Base-by-base conservation (phyloP, 2,888 invertebrate species). In the Cerastoderma edule region DNA sequence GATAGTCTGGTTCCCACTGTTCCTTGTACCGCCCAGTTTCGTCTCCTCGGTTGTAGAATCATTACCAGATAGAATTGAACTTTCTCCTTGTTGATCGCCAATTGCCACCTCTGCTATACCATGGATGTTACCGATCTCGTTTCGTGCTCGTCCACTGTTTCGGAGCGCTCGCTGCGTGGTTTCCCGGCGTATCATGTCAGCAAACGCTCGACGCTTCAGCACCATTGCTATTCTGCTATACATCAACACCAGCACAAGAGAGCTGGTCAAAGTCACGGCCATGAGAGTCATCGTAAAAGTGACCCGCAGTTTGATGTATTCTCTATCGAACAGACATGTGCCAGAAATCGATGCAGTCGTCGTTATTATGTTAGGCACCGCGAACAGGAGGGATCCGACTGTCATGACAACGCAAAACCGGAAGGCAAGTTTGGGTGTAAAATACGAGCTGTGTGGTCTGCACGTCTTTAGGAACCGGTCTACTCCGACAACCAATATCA, bases 391-490 rank as follows among this genome's bases (percentile, higher is more conserved):
- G 13, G 60, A 60, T 3, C 60, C 39, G 0, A 60, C n/a, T 24
- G 39, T 60, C 2, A 60, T 39, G 2, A 22, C 60, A 3, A 39
- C 33, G 39, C 60, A 60, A 60, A 60, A 60, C 60, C 60, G 39
- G 60, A 60, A 60, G 1, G 66, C 48, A 53, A 32, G 50, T 19
- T 16, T 10, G 13, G 66, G 66, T 8, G 66, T 66, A 19, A 50
- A 50, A 24, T 66, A 66, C 1, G 16, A n/a, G n/a, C 33, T 39
- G 24, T 50, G 48, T 13, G 66, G 50, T 48, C 50, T 30, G 16
- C 50, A 66, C 4, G 66, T 66, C 66, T 66, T 66, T 16, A 50
- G 46, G 53, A 32, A 66, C 19, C 66, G 19, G 28, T 66, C 66
- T 13, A 66, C 32, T 32, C 50, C 48, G 22, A 66, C 66, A 50